Conservation (phyloP, 1,140 invertebrate genomes). For the Mamestra configurata region DNA sequence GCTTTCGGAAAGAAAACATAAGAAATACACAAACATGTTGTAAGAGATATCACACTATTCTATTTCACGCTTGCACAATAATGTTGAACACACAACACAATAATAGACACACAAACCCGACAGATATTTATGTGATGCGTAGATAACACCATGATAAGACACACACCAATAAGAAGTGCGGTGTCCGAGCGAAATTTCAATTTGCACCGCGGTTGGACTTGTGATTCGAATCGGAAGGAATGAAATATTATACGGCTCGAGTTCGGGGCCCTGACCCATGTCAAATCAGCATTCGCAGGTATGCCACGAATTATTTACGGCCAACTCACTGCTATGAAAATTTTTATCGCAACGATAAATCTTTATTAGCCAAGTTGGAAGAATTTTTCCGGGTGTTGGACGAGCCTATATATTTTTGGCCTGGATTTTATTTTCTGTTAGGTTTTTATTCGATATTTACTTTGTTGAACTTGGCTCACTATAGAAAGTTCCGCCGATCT, state of each 20-base stretch:
- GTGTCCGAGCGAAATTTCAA: constrained; percentile 71
- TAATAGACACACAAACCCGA: not conserved
- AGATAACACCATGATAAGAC: too few relatives aligned
- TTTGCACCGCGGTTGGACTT: constrained; percentile 74
- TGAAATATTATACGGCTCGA: constrained; percentile 78
- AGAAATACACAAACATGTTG: too few relatives aligned
- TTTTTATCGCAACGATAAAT: constrained; percentile 83
- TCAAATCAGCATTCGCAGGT: constrained; percentile 86
- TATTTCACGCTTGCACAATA: constrained; percentile 1
- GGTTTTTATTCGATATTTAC: constrained; percentile 33
- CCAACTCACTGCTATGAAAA: constrained; percentile 79
- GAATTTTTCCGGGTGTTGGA: constrained; percentile 58
- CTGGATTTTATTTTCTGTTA: constrained; percentile 43
- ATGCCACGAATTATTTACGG: constrained; percentile 84
- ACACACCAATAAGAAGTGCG: constrained; percentile 54
- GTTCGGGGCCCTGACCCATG: constrained; percentile 76
- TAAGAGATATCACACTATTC: not conserved
- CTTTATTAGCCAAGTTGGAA: constrained; percentile 76
- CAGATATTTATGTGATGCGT: not conserved
- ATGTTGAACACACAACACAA: not conserved
- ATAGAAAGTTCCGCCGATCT: constrained; percentile 5
- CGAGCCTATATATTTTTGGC: constrained; percentile 53
- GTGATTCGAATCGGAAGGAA: constrained; percentile 74
- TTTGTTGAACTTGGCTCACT: not conserved
- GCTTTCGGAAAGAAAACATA: too few relatives aligned